phyloP scores from a whole-genome alignment of 1,140 invertebrate species.

The Aphidius gifuensis region DNA sequence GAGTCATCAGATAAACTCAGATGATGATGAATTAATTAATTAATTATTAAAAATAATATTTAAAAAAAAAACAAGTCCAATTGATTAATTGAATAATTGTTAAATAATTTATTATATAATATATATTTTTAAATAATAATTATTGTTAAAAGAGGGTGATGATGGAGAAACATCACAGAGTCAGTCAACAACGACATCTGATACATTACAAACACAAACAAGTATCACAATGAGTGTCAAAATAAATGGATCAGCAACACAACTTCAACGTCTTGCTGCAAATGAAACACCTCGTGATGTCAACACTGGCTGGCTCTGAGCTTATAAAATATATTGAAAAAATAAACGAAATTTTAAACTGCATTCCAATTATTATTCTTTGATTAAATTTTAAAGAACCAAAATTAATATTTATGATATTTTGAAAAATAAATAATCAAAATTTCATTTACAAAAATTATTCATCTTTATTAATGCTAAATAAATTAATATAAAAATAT shows the following conservation, averaged over 20 bases:
- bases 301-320: slow-evolving; percentile 63
- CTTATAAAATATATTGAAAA: neutral
- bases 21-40: neutral
- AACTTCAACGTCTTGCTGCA: slow-evolving; percentile 59
- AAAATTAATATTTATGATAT: too few species aligned
- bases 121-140: neutral
- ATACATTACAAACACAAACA: slow-evolving; percentile 33
- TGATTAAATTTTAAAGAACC: neutral
- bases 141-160: slow-evolving; percentile 26
- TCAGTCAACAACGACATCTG: slow-evolving; percentile 27
- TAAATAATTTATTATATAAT: neutral
- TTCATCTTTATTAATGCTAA: too few species aligned
- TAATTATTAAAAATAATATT: neutral
- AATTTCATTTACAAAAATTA: too few species aligned
- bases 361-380: too few species aligned
- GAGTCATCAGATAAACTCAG: slow-evolving; percentile 5
- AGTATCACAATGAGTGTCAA: slow-evolving; percentile 38
- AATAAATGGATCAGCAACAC: slow-evolving; percentile 52
- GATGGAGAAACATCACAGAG: slow-evolving; percentile 54
- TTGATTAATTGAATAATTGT: too few species aligned
- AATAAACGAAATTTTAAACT: too few species aligned
- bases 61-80: neutral
- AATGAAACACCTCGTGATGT: slow-evolving; percentile 64
- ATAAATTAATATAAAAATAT: too few species aligned
- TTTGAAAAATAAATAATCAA: too few species aligned